Base-by-base conservation (phyloP, 1,140 invertebrate species). In the Drosophila lowei region DNA sequence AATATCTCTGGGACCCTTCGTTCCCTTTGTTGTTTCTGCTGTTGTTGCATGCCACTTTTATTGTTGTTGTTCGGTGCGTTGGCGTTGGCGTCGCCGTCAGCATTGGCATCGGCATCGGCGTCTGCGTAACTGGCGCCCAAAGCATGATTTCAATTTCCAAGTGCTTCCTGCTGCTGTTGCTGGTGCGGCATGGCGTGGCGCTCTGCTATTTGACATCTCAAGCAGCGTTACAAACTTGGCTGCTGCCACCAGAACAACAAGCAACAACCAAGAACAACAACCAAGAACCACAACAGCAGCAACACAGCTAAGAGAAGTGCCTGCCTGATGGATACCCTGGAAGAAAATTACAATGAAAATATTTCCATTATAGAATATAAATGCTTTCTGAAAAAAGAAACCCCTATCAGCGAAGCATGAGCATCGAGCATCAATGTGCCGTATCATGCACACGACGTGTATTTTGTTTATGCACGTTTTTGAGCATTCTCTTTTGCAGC, bases 121-220 rank as follows among this genome's bases (percentile, higher is more conserved):
- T 58, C 55, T 74, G 72, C 49, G 38, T 49, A 71, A 59, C 42
- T 85, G 83, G 81, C 81, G 83, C 83, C 57, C 74, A 48, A 56
- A 67, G 81, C 71, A 77, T 81, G 81, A 85, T 86, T 85, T 85
- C 81, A 81, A 85, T 85, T 86, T 85, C 81, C 73, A 86, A 85
- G 81, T 85, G 83, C 61, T 88, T 85, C 83, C 81, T 85, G 80
- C 68, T 85, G 77, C 63, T 66, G 66, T 46, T 61, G 54, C 61
- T 74, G 53, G 52, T 77, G 66, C 50, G 7, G 28, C 30, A 7
- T 65, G 21, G 46, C 68, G 30, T 55, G 65, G 30, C 71, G 77
- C 72, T 80, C 68, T 72, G 68, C 80, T 74, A 74, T 85, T 85
- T 85, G 81, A 85, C 81, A 85, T 85, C 80, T 85, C 77, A 85